phyloP scores from a whole-genome alignment of 2,797 vertebrate genomes.

The Brachymystax lenok region DNA sequence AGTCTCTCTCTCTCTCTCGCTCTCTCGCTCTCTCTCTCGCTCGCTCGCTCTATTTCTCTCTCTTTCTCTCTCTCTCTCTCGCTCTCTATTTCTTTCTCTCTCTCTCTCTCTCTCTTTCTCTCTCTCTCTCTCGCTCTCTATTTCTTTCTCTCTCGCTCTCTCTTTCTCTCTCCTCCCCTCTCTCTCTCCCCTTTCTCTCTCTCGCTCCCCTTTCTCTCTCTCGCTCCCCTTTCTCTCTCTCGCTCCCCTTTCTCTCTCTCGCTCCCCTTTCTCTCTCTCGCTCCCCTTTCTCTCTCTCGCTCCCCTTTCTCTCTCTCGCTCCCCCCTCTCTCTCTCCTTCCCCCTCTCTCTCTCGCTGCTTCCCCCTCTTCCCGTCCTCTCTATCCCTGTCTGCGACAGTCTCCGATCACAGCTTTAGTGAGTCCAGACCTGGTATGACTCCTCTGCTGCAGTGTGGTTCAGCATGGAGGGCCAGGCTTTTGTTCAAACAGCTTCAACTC shows the following conservation, averaged over 20 bases:
- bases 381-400: neutral
- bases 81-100: rapidly evolving
- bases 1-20: neutral
- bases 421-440: neutral
- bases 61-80: too few relatives aligned
- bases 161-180: too few relatives aligned
- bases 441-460: neutral
- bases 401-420: neutral
- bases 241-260: neutral
- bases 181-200: neutral
- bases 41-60: too few relatives aligned
- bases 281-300: neutral
- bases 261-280: neutral
- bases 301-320: neutral
- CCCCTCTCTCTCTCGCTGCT: neutral
- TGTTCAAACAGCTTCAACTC: neutral
- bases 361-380: neutral
- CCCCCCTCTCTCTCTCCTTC: neutral
- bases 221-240: neutral
- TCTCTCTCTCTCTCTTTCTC: rapidly evolving
- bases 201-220: neutral
- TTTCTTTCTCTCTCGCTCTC: too few relatives aligned
- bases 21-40: neutral
- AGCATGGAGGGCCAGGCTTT: too few relatives aligned
- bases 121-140: too few relatives aligned